Evolutionary conservation across 2,797 vertebrate genomes (phyloP), one percentile per base, ranked within the genome.

Genomic region (Pogonophryne albipinna): DNA sequence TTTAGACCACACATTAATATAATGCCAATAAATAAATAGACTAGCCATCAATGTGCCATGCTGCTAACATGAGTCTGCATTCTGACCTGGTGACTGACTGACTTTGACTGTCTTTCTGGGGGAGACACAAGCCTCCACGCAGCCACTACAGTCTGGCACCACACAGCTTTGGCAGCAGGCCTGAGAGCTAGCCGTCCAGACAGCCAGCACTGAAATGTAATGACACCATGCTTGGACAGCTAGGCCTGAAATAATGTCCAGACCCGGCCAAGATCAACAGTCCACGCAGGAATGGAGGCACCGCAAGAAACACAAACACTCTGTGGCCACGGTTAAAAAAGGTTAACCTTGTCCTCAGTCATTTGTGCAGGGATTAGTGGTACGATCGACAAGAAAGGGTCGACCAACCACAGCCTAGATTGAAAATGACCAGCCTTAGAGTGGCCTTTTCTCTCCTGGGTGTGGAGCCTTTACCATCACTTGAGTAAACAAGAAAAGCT

Each of bases 201-300:
- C 76, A 58, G 71, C 76, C 31, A 67, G 70, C 57, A 1, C 71
- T 83, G 70, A 86, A 79, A 80, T 65, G 59, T 74, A 76, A 75
- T 68, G 89, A 76, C 85, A 78, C 71, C 20, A 66, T 10, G 51
- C 73, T 91, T 78, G 76, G 64, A 81, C 68, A 81, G 76, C 72
- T 14, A 64, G 57, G 85, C 71, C 84, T 88, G 76, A 89, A 92
- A 92, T 85, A 89, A 88, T 71, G 79, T 62, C 71, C 31, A 4
- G 59, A 23, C 67, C 38, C 0, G 53, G 86, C 90, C 90, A 94
- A 92, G 63, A 90, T 82, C 90, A 94, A 94, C 91, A 91, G 83
- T 82, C 75, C 83, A 42, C 42, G 49, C 75, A 83, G 90, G 85
- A 90, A 80, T 51, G 55, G 80, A 91, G 86, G 86, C 85, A 89